phyloP scores from a whole-genome alignment of 2,888 invertebrate genomes.

The Melieria omissa region DNA sequence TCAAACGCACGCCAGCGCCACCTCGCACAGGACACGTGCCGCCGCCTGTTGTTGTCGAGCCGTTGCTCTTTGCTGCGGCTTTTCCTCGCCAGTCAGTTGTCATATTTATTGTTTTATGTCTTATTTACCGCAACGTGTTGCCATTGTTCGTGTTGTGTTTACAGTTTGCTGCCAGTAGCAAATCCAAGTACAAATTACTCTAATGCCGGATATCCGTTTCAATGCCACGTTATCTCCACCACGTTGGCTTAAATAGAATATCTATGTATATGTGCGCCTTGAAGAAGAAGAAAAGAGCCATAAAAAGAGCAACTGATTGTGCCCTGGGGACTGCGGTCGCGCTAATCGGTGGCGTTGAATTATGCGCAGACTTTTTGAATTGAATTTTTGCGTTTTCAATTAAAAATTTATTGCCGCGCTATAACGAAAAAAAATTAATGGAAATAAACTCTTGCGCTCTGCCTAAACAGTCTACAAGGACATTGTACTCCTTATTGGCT shows the following conservation, averaged over 20 bases:
- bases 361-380: too few relatives aligned
- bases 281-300: too few relatives aligned
- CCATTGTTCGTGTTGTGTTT: conserved; percentile 11
- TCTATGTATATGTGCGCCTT: too few relatives aligned
- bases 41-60: conserved; percentile 6
- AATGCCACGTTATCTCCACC: neutral
- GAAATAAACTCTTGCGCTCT: too few relatives aligned
- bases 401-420: too few relatives aligned
- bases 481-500: too few relatives aligned
- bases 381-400: too few relatives aligned
- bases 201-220: conserved; percentile 34
- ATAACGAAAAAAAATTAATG: too few relatives aligned
- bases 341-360: too few relatives aligned
- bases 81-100: conserved; percentile 5
- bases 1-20: too few relatives aligned
- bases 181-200: conserved; percentile 35
- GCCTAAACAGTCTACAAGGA: too few relatives aligned
- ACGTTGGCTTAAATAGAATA: too few relatives aligned
- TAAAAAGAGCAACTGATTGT: conserved; percentile 34
- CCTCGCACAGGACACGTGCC: conserved; percentile 26
- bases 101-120: conserved; percentile 10
- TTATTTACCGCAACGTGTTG: neutral
- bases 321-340: conserved; percentile 35
- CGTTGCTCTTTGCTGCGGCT: neutral
- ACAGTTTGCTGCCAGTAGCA: conserved; percentile 23